Conservation (phyloP, 1,140 invertebrate genomes). For the Fragariocoptes setiger region DNA sequence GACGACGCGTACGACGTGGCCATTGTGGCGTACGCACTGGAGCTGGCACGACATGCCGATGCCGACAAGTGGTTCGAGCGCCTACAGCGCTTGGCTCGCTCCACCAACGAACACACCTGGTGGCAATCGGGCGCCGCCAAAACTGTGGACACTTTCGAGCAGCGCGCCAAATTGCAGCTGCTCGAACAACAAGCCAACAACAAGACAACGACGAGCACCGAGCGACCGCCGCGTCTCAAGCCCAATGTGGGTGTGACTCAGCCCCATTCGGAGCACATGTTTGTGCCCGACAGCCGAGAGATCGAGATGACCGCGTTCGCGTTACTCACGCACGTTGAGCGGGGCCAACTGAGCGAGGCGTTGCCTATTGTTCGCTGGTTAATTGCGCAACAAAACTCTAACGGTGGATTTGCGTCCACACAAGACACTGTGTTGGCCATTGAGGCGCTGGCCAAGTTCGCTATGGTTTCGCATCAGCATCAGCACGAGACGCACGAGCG, state of each 20-base stretch:
- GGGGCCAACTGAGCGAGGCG: constrained; percentile 27
- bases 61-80: neutral
- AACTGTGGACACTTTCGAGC: no score
- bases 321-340: constrained; percentile 16
- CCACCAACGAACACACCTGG: no score
- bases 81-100: no score
- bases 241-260: constrained; percentile 10
- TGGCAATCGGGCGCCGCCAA: neutral
- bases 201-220: constrained; percentile 47
- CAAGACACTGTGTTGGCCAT: constrained; percentile 40
- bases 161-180: neutral
- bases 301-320: constrained; percentile 65
- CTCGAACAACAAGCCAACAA: constrained; percentile 24
- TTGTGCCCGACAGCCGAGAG: constrained; percentile 33
- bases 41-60: neutral
- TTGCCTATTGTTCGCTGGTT: constrained; percentile 53
- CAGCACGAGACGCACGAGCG: constrained; percentile 4
- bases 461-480: constrained; percentile 14
- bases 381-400: constrained; percentile 37
- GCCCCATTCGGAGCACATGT: constrained; percentile 32
- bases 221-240: constrained; percentile 16
- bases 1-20: constrained; percentile 17
- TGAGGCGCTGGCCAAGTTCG: constrained; percentile 33
- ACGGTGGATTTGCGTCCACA: constrained; percentile 42
- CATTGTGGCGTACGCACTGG: neutral